These are phyloP conservation scores for Darwinula stevensoni DNA, from an alignment of 2,888 invertebrate species.

Conservation along the genomic window DNA sequence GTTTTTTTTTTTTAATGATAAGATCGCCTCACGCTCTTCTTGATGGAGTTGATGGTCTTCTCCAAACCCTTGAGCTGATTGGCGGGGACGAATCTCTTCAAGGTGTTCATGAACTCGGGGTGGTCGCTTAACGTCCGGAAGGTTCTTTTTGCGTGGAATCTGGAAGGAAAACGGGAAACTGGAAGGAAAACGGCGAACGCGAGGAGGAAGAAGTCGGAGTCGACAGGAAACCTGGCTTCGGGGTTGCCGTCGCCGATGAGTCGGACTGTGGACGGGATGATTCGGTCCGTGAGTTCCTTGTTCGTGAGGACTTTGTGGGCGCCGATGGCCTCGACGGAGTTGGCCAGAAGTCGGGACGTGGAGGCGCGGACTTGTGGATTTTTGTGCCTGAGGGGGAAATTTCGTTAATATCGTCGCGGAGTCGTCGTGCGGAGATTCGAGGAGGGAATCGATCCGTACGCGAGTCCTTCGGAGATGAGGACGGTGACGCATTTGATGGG, in stretches of 20 bases:
- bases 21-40: no score
- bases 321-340: background rate
- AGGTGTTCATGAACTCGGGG: background rate
- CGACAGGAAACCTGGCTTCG: conserved; percentile 2
- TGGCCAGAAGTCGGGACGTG: conserved; percentile 1
- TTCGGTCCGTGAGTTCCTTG: background rate
- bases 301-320: background rate
- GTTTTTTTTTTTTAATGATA: no score
- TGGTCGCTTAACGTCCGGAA: background rate
- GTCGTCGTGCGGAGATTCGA: background rate
- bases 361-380: background rate
- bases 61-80: background rate
- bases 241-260: background rate
- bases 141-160: background rate
- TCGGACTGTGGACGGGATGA: background rate
- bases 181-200: no score
- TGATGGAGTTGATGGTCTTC: background rate
- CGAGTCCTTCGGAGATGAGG: conserved; percentile 33
- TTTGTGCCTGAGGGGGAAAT: background rate
- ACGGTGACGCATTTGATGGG: conserved; percentile 31
- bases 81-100: conserved; percentile 1
- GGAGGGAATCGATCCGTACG: background rate
- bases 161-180: no score
- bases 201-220: no score
- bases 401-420: background rate